Base-by-base conservation (phyloP, 2,888 invertebrate species). In the Dyspetes luteomarginatus region DNA sequence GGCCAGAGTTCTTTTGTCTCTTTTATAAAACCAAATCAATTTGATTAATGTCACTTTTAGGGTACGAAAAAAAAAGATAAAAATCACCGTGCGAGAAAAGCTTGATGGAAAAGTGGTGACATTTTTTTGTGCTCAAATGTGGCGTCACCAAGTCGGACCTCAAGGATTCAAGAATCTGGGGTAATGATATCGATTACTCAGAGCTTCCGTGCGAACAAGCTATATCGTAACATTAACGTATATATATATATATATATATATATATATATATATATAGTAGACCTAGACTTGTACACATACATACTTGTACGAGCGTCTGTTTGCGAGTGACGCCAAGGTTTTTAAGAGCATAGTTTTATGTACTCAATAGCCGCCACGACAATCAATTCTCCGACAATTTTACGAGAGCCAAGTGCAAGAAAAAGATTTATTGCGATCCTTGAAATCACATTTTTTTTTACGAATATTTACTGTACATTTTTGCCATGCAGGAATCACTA, bases 121-220 rank as follows among this genome's bases (percentile, higher is more conserved):
- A 55, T 75, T 79, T n/a, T 82, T 71, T 79, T 82, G 62, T 36
- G 24, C 24, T 22, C 28, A 26, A 78, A 78, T 71, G 75, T 45
- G 22, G 74, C 67, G 45, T 41, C 74, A 41, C 45, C 58, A 55
- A 15, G 67, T 75, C 48, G 19, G 43, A 43, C 75, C 48, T 67
- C 65, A 69, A 79, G 56, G 58, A 56, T 56, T 67, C 56, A 26
- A 68, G 65, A 72, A 76, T 73, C 82, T 82, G 72, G 82, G 82
- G 58, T 80, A 82, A 82, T 77, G 79, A 80, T 77, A 82, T 82
- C 67, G 79, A 82, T 78, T 74, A 50, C 69, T 55, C 68, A 60
- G 7, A 71, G 72, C 74, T 74, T 74, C 64, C 69, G 64, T 74
- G 69, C 73, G 28, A 43, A 72, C 67, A 50, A 41, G 43, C 55